Evolutionary conservation across 2,888 invertebrate species (phyloP).

Genomic region (Scaeva pyrastri): DNA sequence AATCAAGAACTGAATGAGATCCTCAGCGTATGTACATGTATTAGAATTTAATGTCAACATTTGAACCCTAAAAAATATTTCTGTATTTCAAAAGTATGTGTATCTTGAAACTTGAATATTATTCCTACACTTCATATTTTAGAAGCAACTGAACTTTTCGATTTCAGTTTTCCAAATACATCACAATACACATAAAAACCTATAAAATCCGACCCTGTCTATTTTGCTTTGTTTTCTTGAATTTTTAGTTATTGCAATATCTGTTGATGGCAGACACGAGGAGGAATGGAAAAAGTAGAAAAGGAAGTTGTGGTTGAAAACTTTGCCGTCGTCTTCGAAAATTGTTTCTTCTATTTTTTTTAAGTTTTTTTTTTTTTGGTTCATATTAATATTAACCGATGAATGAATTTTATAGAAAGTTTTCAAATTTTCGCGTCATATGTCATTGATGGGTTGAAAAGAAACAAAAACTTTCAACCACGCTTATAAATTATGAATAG

Average conservation of each 20-base stretch:
- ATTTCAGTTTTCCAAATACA: background rate
- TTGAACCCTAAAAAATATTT: no score
- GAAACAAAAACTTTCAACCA: conserved; percentile 16
- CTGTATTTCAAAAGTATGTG: no score
- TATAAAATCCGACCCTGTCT: background rate
- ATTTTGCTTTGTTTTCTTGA: background rate
- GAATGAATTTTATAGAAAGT: conserved; percentile 49
- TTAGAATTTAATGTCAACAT: no score
- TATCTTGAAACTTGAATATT: no score
- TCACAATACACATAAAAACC: background rate
- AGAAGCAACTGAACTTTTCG: no score
- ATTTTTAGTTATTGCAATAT: background rate
- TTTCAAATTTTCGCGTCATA: conserved; percentile 59
- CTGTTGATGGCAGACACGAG: background rate
- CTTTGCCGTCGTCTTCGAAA: conserved; percentile 51
- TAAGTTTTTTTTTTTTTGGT: background rate
- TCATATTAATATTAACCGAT: conserved; percentile 45
- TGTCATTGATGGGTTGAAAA: conserved; percentile 55
- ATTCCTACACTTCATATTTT: no score
- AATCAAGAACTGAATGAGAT: no score
- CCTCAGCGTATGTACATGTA: no score
- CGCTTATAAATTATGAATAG: conserved; percentile 28
- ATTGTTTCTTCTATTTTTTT: conserved; percentile 1
- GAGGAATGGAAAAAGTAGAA: background rate
- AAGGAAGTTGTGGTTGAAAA: conserved; percentile 19